These are phyloP conservation scores for Amphipyra berbera DNA, from an alignment of 2,888 invertebrate species.

Conservation along the genomic window DNA sequence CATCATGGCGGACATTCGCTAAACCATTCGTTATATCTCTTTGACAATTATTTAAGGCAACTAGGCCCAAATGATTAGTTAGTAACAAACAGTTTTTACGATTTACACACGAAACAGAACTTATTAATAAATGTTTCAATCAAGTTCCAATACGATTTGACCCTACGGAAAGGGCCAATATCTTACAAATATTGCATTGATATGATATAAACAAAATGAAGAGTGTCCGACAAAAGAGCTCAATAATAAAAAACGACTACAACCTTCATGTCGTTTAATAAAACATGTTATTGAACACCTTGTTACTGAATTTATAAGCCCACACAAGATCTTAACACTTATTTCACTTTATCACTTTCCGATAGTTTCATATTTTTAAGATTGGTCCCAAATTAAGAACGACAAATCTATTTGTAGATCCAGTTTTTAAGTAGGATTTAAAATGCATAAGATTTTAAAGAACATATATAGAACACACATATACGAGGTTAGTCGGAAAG, in stretches of 20 bases:
- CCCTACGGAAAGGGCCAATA: conserved; percentile 2
- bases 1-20: conserved; percentile 16
- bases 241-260: conserved; percentile 5
- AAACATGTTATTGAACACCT: conserved; percentile 43
- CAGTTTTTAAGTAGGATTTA: too few relatives aligned
- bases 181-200: conserved; percentile 14
- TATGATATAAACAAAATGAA: conserved; percentile 26
- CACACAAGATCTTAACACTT: conserved; percentile 30
- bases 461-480: too few relatives aligned
- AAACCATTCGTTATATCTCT: conserved; percentile 1
- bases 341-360: conserved; percentile 12
- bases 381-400: background rate
- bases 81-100: too few relatives aligned
- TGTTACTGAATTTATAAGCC: conserved; percentile 32
- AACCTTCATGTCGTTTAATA: conserved; percentile 17
- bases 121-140: too few relatives aligned
- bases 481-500: too few relatives aligned
- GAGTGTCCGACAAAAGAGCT: conserved; percentile 14
- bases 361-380: conserved; percentile 5
- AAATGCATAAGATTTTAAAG: too few relatives aligned
- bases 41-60: too few relatives aligned
- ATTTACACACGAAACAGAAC: too few relatives aligned
- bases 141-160: too few relatives aligned
- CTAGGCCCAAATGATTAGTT: too few relatives aligned
- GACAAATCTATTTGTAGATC: background rate